phyloP scores from a whole-genome alignment of 1,140 invertebrate genomes.

The Bombus fervidus region DNA sequence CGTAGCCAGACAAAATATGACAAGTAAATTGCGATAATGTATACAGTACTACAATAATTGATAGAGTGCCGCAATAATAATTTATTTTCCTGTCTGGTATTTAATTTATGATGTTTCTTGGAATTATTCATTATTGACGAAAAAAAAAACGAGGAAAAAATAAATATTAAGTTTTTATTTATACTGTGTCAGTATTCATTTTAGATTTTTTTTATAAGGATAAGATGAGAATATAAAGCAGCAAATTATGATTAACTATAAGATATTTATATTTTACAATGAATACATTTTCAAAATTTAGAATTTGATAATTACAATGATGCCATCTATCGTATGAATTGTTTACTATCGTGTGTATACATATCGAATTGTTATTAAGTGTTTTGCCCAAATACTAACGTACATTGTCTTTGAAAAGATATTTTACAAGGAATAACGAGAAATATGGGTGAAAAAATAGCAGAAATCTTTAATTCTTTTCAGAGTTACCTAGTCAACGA shows the following conservation, averaged over 20 bases:
- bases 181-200: not conserved
- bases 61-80: not conserved
- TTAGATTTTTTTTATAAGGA: not conserved
- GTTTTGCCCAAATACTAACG: not conserved
- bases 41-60: not conserved
- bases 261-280: not conserved
- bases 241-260: no score
- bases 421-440: not conserved
- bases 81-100: not conserved
- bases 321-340: slow-evolving; percentile 2
- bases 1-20: not conserved
- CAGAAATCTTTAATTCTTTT: slow-evolving; percentile 85
- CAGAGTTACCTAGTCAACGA: slow-evolving; percentile 86
- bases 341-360: not conserved
- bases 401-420: not conserved
- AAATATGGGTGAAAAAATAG: slow-evolving; percentile 71
- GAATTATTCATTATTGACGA: not conserved
- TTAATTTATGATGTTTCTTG: not conserved
- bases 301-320: not conserved
- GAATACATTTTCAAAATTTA: not conserved
- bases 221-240: not conserved
- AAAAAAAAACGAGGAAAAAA: not conserved
- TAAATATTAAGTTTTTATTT: not conserved
- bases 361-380: no score
- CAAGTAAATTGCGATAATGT: not conserved